Conservation (phyloP, 2,797 vertebrate species). For the Alauda arvensis region DNA sequence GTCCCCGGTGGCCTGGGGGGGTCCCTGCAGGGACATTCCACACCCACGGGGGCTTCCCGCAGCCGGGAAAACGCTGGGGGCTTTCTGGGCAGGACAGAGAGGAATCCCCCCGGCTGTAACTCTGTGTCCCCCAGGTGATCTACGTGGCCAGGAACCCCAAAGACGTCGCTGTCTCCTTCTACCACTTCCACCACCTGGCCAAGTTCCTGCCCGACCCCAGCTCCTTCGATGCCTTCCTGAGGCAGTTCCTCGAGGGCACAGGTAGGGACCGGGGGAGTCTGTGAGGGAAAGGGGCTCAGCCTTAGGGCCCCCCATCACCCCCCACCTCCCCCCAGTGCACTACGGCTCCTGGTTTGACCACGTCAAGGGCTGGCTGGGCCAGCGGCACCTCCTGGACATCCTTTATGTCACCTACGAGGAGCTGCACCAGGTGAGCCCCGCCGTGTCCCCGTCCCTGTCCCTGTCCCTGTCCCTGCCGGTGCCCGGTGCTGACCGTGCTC, state of each 20-base stretch:
- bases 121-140: conserved; percentile 69
- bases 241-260: conserved; percentile 73
- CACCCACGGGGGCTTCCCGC: rapidly evolving
- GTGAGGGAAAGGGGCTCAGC: rapidly evolving
- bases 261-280: conserved; percentile 51
- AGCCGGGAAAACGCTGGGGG: rapidly evolving
- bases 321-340: conserved; percentile 62
- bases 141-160: conserved; percentile 87
- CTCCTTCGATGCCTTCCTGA: conserved; percentile 79
- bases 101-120: rapidly evolving
- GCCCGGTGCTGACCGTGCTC: rapidly evolving
- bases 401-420: conserved; percentile 84
- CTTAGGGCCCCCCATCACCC: rapidly evolving
- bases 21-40: rapidly evolving
- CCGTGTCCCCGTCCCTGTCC: rapidly evolving
- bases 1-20: background rate
- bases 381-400: conserved; percentile 67
- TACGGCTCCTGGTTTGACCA: conserved; percentile 90
- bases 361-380: conserved; percentile 80
- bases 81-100: rapidly evolving
- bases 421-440: conserved; percentile 73
- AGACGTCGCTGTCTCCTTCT: conserved; percentile 84
- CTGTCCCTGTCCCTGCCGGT: rapidly evolving
- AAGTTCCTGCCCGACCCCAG: conserved; percentile 78
- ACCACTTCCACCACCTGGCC: conserved; percentile 83